Percentiles rank a stretch among this genome's conserved stretches.
phyloP scores from a whole-genome alignment of 2,888 invertebrate genomes.

The Chromoteleia sp. region DNA sequence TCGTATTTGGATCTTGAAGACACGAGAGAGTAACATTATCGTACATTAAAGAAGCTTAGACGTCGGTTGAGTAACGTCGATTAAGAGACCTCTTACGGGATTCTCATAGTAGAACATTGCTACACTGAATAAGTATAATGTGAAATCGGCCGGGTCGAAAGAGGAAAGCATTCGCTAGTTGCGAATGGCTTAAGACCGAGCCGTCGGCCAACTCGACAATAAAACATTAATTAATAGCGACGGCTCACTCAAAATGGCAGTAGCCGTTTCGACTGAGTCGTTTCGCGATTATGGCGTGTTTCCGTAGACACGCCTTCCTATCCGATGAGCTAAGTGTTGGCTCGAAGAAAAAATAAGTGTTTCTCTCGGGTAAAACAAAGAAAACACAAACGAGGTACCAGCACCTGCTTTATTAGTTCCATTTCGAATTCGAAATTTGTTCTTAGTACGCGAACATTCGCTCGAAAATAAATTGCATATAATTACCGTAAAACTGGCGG shows the following conservation, averaged over 20 bases:
- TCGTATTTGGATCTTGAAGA: not conserved
- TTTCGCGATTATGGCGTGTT: constrained; percentile 70
- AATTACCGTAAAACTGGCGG: too few species aligned
- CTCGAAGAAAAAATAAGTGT: constrained; percentile 27
- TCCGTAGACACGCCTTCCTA: constrained; percentile 67
- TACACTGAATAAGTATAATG: constrained; percentile 75
- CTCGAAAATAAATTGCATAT: too few species aligned
- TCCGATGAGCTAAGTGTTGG: constrained; percentile 39
- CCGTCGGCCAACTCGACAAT: constrained; percentile 77
- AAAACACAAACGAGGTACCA: not conserved
- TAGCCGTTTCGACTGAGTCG: constrained; percentile 62
- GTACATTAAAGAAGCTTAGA: constrained; percentile 17
- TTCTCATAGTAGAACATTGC: constrained; percentile 68
- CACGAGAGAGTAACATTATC: constrained; percentile 16
- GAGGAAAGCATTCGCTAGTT: constrained; percentile 44
- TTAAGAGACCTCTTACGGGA: constrained; percentile 79
- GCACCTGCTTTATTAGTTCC: constrained; percentile 32
- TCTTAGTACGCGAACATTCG: too few species aligned
- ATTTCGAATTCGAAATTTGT: constrained; percentile 6
- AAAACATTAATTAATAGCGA: constrained; percentile 83
- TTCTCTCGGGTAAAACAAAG: constrained; percentile 19
- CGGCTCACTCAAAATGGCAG: constrained; percentile 76
- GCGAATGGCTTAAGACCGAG: constrained; percentile 35
- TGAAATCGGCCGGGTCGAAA: constrained; percentile 72
- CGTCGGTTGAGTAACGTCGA: constrained; percentile 77